phyloP scores from a whole-genome alignment of 2,888 invertebrate genomes.

The Nomada ruficornis region DNA sequence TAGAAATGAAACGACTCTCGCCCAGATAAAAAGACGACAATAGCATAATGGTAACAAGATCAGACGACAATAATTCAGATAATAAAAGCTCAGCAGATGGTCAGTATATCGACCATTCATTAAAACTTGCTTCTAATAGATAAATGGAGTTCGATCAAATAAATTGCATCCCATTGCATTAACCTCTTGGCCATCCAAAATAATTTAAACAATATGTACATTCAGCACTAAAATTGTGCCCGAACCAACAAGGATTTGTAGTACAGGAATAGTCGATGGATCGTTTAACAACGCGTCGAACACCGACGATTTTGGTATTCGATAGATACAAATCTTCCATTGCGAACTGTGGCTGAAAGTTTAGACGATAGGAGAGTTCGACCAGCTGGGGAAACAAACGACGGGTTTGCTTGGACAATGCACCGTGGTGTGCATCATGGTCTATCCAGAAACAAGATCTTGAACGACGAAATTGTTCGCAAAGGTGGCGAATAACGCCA shows the following conservation, averaged over 20 bases:
- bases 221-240: background rate
- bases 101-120: too few relatives aligned
- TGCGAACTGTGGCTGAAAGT: conserved; percentile 12
- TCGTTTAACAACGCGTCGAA: conserved; percentile 7
- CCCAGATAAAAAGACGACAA: too few relatives aligned
- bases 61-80: too few relatives aligned
- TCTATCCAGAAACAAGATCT: conserved; percentile 19
- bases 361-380: conserved; percentile 42
- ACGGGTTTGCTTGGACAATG: conserved; percentile 44
- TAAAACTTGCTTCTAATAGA: too few relatives aligned
- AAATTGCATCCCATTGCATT: too few relatives aligned
- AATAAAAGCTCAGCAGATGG: too few relatives aligned
- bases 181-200: background rate
- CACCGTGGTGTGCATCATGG: conserved; percentile 4
- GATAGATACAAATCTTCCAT: conserved; percentile 40
- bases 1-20: too few relatives aligned
- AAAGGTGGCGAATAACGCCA: conserved; percentile 55
- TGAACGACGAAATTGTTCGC: conserved; percentile 36
- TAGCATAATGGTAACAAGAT: too few relatives aligned
- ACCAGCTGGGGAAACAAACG: conserved; percentile 60
- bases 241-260: conserved; percentile 2
- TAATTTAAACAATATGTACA: background rate
- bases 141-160: too few relatives aligned
- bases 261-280: background rate
- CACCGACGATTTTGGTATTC: conserved; percentile 2